phyloP scores from a whole-genome alignment of 2,113 vertebrate species.

The Charadrius vociferus region DNA sequence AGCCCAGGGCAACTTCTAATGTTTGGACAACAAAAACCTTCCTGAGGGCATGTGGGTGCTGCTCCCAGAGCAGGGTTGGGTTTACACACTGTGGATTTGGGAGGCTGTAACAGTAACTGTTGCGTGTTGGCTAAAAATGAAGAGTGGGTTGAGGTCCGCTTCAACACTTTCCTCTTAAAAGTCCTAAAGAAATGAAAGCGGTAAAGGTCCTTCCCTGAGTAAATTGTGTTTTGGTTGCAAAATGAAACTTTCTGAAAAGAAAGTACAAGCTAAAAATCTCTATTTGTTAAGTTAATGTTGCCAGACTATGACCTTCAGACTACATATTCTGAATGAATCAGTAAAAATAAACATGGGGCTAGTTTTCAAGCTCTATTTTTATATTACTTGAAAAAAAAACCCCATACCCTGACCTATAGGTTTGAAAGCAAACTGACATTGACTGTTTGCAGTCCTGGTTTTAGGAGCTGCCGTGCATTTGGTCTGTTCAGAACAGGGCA shows the following conservation, averaged over 20 bases:
- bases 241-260: background rate
- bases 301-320: background rate
- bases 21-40: background rate
- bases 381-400: background rate
- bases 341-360: background rate
- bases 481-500: background rate
- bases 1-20: rapidly evolving
- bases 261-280: background rate
- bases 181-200: background rate
- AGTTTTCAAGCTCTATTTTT: background rate
- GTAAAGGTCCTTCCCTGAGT: background rate
- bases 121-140: background rate
- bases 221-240: background rate
- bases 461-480: background rate
- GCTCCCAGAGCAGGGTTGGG: background rate
- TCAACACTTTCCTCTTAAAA: background rate
- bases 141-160: background rate
- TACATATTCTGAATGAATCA: background rate
- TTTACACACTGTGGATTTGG: rapidly evolving
- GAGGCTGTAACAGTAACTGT: background rate
- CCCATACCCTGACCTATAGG: background rate
- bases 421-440: background rate
- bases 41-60: background rate
- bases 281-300: background rate
- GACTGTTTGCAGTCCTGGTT: background rate